Evolutionary conservation across 2,113 vertebrate species (phyloP), one percentile per base, ranked within the genome.

Genomic region (Natator depressus): DNA sequence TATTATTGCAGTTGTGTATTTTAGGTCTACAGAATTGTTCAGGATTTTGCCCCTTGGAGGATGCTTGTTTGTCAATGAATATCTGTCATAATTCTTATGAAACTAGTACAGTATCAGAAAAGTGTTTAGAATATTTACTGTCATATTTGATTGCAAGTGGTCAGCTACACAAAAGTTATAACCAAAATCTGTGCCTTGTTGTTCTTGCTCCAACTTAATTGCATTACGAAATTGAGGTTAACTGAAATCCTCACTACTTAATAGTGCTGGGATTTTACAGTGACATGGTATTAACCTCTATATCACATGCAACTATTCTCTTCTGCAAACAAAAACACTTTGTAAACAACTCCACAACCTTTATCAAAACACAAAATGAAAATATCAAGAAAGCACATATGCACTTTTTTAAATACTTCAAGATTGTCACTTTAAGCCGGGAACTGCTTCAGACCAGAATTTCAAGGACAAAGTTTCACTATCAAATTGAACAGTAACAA

Each of bases 1-100:
- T 65, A 49, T 51, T 35, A 31, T 4, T 82, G 47, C 24, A 88
- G 65, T 94, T 27, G 6, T 35, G 81, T 42, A 87, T 79, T 79
- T 29, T 79, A 4, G n/a, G 53, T 7, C 1, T 0, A 91, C 19
- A 49, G 27, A 2, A 89, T 2, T 29, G 5, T 1, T 2, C 69
- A 46, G 14, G 53, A 16, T 90, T 12, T 42, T 76, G 50, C 53
- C 29, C 5, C 42, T 29, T 24, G 20, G 20, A 1, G 24, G 3
- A 27, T 6, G 76, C n/a, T 69, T 55, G 4, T 17, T 35, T 65
- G 27, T 47, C 59, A 83, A 53, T 1, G 89, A 50, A 29, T 0
- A 2, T 93, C 25, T 53, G 46, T 6, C 11, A 0, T 24, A n/a
- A 9, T 82, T 27, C 14, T 14, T 10, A 24, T 0, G 42, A 51